Percentiles rank a stretch among this genome's conserved stretches.
Evolutionary conservation across 2,888 invertebrate species (phyloP).

Genomic region (Chouioia cunea): DNA sequence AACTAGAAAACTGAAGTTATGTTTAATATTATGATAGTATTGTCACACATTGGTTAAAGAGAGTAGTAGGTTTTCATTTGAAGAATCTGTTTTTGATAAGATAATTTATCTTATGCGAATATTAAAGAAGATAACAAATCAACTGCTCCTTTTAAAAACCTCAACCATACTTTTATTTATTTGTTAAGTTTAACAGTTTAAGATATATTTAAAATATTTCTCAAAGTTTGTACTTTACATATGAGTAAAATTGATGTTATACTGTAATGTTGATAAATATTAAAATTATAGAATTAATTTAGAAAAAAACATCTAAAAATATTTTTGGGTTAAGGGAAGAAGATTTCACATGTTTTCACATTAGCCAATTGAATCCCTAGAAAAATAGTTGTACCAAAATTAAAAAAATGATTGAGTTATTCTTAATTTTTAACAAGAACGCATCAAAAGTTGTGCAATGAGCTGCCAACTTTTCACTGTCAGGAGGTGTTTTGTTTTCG

Average conservation of each 20-base stretch:
- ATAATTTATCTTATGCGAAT: slow-evolving; percentile 36
- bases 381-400: slow-evolving; percentile 24
- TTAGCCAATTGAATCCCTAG: slow-evolving; percentile 33
- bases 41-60: background rate
- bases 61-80: slow-evolving; percentile 17
- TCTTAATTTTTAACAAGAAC: no score
- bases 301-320: background rate
- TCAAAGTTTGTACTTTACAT: background rate
- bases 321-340: slow-evolving; percentile 15
- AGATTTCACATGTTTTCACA: slow-evolving; percentile 5
- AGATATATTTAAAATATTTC: background rate
- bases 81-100: slow-evolving; percentile 31
- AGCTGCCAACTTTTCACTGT: no score
- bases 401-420: no score
- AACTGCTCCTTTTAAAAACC: slow-evolving; percentile 18
- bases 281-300: background rate
- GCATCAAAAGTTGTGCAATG: no score
- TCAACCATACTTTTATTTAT: slow-evolving; percentile 12
- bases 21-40: background rate
- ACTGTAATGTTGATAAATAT: background rate
- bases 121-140: slow-evolving; percentile 28
- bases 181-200: background rate
- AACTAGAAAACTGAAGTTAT: background rate
- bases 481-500: background rate
- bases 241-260: no score